Conservation (phyloP, 92 coral and sea anemone species). For the Bergia puertoricense region DNA sequence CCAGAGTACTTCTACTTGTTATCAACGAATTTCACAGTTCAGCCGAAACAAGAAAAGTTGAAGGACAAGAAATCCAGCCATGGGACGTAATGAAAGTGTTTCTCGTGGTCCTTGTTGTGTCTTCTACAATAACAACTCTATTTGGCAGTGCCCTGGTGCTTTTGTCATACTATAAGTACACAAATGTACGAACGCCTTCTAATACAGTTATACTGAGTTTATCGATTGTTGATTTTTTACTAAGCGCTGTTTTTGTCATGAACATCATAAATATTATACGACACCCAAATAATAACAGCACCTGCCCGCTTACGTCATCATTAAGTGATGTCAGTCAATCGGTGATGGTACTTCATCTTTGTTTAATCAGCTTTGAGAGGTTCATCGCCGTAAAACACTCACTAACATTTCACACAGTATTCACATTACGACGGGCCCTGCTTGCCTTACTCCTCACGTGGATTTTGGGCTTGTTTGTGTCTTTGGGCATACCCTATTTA, state of each 20-base stretch:
- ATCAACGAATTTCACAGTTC: not conserved
- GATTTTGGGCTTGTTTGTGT: constrained; percentile 13
- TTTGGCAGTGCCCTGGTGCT: constrained; percentile 10
- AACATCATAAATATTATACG: not conserved
- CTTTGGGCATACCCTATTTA: not conserved
- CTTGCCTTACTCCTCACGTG: not conserved
- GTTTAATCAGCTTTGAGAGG: constrained; percentile 36
- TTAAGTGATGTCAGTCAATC: constrained; percentile 2
- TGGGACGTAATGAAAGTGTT: not conserved
- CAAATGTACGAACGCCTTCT: constrained; percentile 4
- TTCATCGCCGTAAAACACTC: constrained; percentile 14
- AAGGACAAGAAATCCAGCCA: not conserved
- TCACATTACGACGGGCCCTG: constrained; percentile 23
- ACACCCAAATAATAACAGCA: not conserved
- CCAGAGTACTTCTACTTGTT: not conserved
- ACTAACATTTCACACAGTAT: constrained; percentile 15
- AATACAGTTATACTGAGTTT: constrained; percentile 26
- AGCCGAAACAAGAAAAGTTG: not conserved
- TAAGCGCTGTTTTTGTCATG: not conserved
- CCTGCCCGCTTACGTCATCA: constrained; percentile 10
- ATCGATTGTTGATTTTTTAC: not conserved
- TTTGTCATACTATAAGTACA: constrained; percentile 4
- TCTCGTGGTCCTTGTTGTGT: not conserved
- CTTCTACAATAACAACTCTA: constrained; percentile 11
- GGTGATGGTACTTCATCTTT: constrained; percentile 22